Evolutionary conservation across 2,888 invertebrate genomes (phyloP), one percentile per base, ranked within the genome.

Genomic region (Eupithecia exiguata): DNA sequence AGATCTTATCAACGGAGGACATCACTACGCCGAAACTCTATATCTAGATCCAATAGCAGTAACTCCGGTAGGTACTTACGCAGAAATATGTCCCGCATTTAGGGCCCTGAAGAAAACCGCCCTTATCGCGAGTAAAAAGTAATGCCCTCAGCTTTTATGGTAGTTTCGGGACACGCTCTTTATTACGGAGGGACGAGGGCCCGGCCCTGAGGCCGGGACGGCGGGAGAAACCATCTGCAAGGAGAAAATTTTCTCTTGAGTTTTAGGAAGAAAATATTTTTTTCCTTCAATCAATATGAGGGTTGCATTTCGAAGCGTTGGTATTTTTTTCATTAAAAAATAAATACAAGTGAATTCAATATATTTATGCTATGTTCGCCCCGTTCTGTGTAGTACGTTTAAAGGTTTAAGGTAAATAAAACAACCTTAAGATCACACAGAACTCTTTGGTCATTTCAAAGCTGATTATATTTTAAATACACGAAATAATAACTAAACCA

Each of bases 71-170:
- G 70, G 72, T 78, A 76, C 77, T 70, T 69, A 74, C 78, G 86
- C 82, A 86, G 85, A 89, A 89, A 88, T 90, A 90, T 89, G 89
- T 86, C 84, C 74, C 74, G 74, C 79, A 78, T 78, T 83, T 82
- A 79, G 78, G 82, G 80, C 74, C 78, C 76, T 76, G 78, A 79
- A 79, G 86, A 85, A 87, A 86, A 89, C 88, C 89, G 88, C 91
- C 91, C 93, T 93, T 93, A 93, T 94, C 93, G 91, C 87, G 84
- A 83, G 93, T 94, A 94, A 94, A 94, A 94, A 94, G 93, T 93
- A 94, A 94, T 94, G 94, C 90, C 90, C 86, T 88, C 90, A 87
- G 92, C 92, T 91, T 93, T 94, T 94, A 94, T 93, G 92, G 94
- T 91, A 92, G 92, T 91, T 92, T 90, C 91, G 93, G 91, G 94